Percentiles rank a stretch among this genome's conserved stretches.
These are phyloP conservation scores for Ptilodon capucinus DNA, from an alignment of 2,888 invertebrate species.

Conservation along the genomic window DNA sequence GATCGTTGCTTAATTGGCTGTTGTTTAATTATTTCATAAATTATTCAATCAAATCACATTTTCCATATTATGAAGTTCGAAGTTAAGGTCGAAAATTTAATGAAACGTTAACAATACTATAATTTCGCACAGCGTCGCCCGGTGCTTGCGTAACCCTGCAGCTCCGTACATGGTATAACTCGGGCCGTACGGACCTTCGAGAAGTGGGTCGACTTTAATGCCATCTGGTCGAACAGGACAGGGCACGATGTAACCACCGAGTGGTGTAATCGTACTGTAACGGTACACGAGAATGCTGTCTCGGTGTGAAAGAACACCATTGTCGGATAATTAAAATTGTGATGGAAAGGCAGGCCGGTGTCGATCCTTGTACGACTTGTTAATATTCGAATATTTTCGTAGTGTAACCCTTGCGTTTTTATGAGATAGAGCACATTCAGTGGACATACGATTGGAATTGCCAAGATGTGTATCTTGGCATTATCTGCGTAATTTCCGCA, in stretches of 20 bases:
- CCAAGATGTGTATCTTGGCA: too few relatives aligned
- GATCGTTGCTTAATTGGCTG: slow-evolving; percentile 16
- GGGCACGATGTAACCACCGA: slow-evolving; percentile 57
- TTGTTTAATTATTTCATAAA: slow-evolving; percentile 17
- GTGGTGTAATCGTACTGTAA: slow-evolving; percentile 58
- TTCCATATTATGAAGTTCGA: slow-evolving; percentile 20
- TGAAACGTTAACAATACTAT: slow-evolving; percentile 36
- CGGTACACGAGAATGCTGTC: slow-evolving; percentile 46
- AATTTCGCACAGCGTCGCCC: slow-evolving; percentile 30
- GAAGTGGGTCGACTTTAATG: slow-evolving; percentile 73
- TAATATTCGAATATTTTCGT: slow-evolving; percentile 10
- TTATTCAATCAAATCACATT: slow-evolving; percentile 36
- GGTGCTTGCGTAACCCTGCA: slow-evolving; percentile 67
- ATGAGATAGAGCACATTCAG: not conserved
- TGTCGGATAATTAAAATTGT: slow-evolving; percentile 45
- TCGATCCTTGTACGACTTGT: slow-evolving; percentile 30
- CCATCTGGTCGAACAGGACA: slow-evolving; percentile 73
- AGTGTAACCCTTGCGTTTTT: not conserved
- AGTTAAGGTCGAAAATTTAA: slow-evolving; percentile 20
- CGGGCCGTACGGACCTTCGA: slow-evolving; percentile 70
- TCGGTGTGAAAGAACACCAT: slow-evolving; percentile 39
- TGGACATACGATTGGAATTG: too few relatives aligned
- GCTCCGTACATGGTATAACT: slow-evolving; percentile 64
- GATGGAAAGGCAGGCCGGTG: slow-evolving; percentile 26
- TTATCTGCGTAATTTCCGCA: too few relatives aligned